Conservation (phyloP, 1,140 invertebrate genomes). For the Neotoxoptera formosana region DNA sequence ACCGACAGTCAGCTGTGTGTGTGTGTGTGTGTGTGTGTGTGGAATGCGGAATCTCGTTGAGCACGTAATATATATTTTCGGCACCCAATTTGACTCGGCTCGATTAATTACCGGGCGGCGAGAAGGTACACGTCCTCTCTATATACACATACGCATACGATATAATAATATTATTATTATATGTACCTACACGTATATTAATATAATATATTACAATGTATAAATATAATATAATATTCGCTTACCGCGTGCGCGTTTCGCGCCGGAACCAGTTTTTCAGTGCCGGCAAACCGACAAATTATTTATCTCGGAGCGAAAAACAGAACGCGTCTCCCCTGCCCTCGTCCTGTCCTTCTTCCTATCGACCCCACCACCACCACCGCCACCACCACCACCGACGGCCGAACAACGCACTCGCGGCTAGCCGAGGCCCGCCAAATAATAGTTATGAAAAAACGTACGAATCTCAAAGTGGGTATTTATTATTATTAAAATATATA, state of each 20-base stretch:
- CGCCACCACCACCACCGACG: too few species aligned
- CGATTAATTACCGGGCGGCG: slow-evolving; percentile 27
- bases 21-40: not conserved
- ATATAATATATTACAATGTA: slow-evolving; percentile 21
- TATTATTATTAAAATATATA: not conserved
- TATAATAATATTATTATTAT: too few species aligned
- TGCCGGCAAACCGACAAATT: not conserved
- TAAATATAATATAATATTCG: not conserved
- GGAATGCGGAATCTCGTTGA: slow-evolving; percentile 6
- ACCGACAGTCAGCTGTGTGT: not conserved
- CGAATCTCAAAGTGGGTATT: not conserved
- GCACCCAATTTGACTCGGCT: slow-evolving; percentile 35
- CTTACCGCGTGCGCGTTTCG: not conserved
- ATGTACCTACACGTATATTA: too few species aligned
- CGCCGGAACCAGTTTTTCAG: slow-evolving; percentile 24
- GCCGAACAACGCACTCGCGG: not conserved
- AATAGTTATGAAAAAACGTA: not conserved
- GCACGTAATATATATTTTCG: slow-evolving; percentile 30
- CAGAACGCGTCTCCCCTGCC: not conserved
- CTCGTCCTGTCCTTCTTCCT: too few species aligned
- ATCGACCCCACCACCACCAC: too few species aligned
- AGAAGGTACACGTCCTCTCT: not conserved
- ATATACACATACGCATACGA: too few species aligned
- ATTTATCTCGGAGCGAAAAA: not conserved
- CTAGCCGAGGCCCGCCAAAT: not conserved